Conservation (phyloP, 2,888 invertebrate species). For the Drosophila kanekoi region DNA sequence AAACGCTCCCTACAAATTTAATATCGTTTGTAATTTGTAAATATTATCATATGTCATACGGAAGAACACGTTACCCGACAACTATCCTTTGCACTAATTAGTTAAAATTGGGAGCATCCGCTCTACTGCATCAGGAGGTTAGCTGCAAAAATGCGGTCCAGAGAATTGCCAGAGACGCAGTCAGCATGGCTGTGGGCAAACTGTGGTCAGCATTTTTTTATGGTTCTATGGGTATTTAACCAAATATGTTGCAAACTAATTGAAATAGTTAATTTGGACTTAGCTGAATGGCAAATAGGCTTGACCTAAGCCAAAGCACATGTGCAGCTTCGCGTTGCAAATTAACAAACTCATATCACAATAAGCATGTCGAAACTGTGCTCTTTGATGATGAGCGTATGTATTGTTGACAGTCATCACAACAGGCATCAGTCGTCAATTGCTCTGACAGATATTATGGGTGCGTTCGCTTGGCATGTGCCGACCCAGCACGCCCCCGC, state of each 20-base stretch:
- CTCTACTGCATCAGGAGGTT: background rate
- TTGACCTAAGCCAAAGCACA: background rate
- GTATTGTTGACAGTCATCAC: conserved; percentile 52
- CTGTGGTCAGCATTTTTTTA: background rate
- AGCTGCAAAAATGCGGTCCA: background rate
- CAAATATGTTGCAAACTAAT: conserved; percentile 6
- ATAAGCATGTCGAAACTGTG: background rate
- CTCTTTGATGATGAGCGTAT: conserved; percentile 14
- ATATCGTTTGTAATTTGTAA: background rate
- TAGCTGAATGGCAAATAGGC: background rate
- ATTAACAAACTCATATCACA: background rate
- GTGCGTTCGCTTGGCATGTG: conserved; percentile 46
- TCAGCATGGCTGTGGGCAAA: conserved; percentile 1
- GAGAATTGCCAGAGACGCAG: background rate
- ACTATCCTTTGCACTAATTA: background rate
- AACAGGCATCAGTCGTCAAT: conserved; percentile 44
- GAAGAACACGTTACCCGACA: background rate
- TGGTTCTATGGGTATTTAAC: background rate
- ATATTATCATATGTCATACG: background rate
- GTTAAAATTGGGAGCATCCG: background rate
- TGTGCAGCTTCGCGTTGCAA: background rate
- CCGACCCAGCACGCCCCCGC: conserved; percentile 3
- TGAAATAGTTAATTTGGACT: background rate
- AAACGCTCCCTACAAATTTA: too few species aligned
- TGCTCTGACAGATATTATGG: conserved; percentile 38